Evolutionary conservation across 2,797 vertebrate species (phyloP), one percentile per base, ranked within the genome.

Genomic region (Tangara arthus): DNA sequence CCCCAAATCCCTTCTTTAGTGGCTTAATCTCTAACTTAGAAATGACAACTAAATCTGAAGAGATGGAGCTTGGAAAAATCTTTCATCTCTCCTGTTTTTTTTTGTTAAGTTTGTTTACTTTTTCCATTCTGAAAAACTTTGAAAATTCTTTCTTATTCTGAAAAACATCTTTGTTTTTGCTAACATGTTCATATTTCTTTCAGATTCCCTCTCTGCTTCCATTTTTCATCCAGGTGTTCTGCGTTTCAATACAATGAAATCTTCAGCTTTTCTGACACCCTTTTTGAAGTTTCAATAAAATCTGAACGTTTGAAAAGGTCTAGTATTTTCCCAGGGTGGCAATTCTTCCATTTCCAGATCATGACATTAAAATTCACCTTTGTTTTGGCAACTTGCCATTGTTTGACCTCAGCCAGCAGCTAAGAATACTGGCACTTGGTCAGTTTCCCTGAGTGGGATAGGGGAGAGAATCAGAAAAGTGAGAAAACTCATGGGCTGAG

Each of bases 231-330:
- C 32, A 75, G 10, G 1, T 83, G 6, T 42, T 88, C 30, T 42
- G 15, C 15, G 71, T 90, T 73, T 88, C 19, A 78, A 32, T 35
- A 56, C 5, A 56, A 77, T 81, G 19, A 55, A 52, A 66, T 35
- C 1, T 63, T 49, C 23, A 68, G 6, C 2, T 73, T 92, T 88
- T 82, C 15, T 87, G 8, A 68, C 6, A 64, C 12, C 4, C 24
- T 65, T 86, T 86, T 46, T 89, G 12, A 72, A 44, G 8, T 75
- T 86, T 70, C 46, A 52, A 23, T 70, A 86, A 75, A 80, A 81
- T 37, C 44, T n/a, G 41, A 23, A 14, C 16, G 12, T 71, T 82
- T 41, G n/a, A 21, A 85, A 88, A 76, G 20, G 8, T 73, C 35
- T 65, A 59, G 5, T 17, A 59, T 53, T 85, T 84, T 82, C 42